Evolutionary conservation across 2,113 vertebrate genomes (phyloP), one percentile per base, ranked within the genome.

Genomic region (Hystrix brachyura): DNA sequence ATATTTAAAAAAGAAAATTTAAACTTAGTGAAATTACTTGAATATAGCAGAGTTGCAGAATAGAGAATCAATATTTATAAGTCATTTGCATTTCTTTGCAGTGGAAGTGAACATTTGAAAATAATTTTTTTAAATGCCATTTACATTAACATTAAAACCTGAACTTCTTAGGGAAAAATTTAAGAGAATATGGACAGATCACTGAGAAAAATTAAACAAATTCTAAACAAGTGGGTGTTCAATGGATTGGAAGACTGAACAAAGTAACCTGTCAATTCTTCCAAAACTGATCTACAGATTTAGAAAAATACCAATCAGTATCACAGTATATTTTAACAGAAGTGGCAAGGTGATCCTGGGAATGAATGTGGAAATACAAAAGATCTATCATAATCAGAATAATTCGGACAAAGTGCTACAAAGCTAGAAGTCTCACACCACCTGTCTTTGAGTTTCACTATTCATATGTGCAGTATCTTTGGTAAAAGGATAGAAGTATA

Each of bases 271-370:
- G 34, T 65, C 23, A 83, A 25, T 74, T 90, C 9, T 90, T 11
- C 29, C 8, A 46, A 87, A 74, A 51, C 84, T 69, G 8, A 67
- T 51, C 9, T 48, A 43, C 21, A 65, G 25, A 67, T 55, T 11
- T n/a, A 76, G 18, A 1, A 84, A 2, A 67, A 65, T 71, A 9
- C 48, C 27, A 62, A 2, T 17, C 7, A 59, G 76, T 88, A 78
- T 71, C 46, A 94, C 23, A 72, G 25, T 12, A 89, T 55, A 21
- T 57, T 95, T 94, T 90, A 65, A 51, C 4, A 76, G 81, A 97
- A 51, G 84, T 34, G 83, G 8, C 2, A 83, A 46, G 9, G 11
- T 62, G 25, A 38, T 90, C 81, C 11, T 86, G 82, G 82, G 85
- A 96, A 71, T 69, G 3, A 51, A 13, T 60, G 53, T 59, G 55